Conservation (phyloP, 2,888 invertebrate species). For the Dione vanillae region DNA sequence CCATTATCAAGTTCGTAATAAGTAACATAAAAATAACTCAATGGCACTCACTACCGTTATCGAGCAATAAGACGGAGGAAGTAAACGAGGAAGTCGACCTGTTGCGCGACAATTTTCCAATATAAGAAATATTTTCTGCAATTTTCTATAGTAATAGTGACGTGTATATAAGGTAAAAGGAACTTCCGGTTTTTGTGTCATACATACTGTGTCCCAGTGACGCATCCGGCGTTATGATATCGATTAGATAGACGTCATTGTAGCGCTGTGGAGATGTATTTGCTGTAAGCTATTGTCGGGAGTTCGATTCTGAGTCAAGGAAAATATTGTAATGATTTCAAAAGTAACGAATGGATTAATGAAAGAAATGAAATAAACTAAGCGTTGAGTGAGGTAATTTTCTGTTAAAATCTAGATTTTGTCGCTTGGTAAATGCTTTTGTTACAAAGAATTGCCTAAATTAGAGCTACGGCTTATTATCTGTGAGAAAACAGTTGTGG, state of each 20-base stretch:
- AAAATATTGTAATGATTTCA: neutral
- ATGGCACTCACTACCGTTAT: constrained; percentile 37
- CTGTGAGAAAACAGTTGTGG: constrained; percentile 19
- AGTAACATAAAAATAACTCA: constrained; percentile 23
- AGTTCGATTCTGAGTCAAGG: neutral
- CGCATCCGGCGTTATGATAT: constrained; percentile 14
- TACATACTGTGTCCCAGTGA: constrained; percentile 30
- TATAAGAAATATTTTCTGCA: constrained; percentile 47
- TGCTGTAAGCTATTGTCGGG: neutral
- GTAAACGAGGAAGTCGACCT: constrained; percentile 51
- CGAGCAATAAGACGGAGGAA: constrained; percentile 49
- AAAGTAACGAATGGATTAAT: neutral
- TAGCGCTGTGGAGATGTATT: neutral
- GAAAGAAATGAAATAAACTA: neutral
- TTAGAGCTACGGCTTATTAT: constrained; percentile 8
- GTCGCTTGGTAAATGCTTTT: neutral
- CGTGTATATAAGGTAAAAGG: constrained; percentile 28
- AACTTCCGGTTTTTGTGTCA: constrained; percentile 40
- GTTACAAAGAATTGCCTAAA: constrained; percentile 4
- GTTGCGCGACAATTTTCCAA: constrained; percentile 54
- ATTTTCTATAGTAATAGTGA: neutral
- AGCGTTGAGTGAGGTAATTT: neutral
- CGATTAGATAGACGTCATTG: constrained; percentile 1
- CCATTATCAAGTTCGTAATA: constrained; percentile 16
- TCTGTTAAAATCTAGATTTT: neutral